Percentiles rank a stretch among this genome's conserved stretches.
Evolutionary conservation across 2,888 invertebrate species (phyloP).

Genomic region (Chymomyza caudatula): DNA sequence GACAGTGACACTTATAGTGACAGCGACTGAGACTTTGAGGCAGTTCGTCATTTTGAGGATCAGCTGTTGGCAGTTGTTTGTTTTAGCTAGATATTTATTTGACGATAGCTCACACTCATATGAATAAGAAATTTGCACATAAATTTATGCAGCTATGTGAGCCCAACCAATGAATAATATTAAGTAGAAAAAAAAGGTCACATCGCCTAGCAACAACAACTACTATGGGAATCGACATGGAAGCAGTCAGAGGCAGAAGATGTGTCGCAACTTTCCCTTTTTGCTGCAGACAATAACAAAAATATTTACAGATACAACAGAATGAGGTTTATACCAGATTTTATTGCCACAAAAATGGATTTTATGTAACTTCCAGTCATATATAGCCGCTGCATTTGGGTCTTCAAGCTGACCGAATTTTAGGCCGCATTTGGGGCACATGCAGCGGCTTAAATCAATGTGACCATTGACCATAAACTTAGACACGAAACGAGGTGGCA

Average conservation of each 20-base stretch:
- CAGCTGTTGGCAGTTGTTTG: neutral
- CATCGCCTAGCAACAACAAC: neutral
- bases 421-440: neutral
- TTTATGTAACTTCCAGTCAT: slow-evolving; percentile 40
- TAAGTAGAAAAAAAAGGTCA: neutral
- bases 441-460: neutral
- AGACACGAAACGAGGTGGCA: neutral
- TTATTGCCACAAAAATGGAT: slow-evolving; percentile 2
- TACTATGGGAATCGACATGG: neutral
- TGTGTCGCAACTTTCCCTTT: slow-evolving; percentile 67
- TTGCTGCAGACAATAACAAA: slow-evolving; percentile 19
- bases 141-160: slow-evolving; percentile 52
- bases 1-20: neutral
- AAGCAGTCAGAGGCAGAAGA: slow-evolving; percentile 30
- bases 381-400: neutral
- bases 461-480: neutral
- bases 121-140: slow-evolving; percentile 49
- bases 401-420: neutral
- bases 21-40: neutral
- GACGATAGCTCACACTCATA: slow-evolving; percentile 24
- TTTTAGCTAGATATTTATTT: slow-evolving; percentile 46
- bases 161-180: neutral
- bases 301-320: slow-evolving; percentile 18
- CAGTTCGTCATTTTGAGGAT: neutral
- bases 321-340: slow-evolving; percentile 17